Conservation (phyloP, 2,113 vertebrate genomes). For the Oreochromis niloticus region DNA sequence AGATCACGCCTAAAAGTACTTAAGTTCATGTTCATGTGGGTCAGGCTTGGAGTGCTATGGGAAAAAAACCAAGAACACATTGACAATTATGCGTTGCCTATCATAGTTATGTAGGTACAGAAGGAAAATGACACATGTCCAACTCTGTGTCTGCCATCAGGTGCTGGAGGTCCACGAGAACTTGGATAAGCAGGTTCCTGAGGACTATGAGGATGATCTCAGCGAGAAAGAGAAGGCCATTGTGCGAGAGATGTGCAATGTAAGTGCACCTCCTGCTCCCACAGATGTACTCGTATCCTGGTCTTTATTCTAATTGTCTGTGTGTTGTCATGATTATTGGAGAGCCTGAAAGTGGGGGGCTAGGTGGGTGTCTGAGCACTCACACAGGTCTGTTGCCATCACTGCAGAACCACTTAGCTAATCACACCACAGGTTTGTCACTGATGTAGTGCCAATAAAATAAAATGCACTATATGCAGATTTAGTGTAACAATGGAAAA, state of each 20-base stretch:
- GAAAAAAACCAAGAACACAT: not conserved
- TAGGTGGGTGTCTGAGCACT: not conserved
- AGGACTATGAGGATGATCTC: slow-evolving; percentile 88
- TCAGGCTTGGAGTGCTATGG: accelerated
- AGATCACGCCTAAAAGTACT: not conserved
- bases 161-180: slow-evolving; percentile 96
- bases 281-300: not conserved
- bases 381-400: not conserved
- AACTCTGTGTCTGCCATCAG: slow-evolving; percentile 52
- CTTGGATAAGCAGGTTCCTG: slow-evolving; percentile 85
- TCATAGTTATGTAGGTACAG: not conserved
- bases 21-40: not conserved
- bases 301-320: not conserved
- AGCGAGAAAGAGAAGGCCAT: slow-evolving; percentile 96
- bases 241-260: slow-evolving; percentile 94
- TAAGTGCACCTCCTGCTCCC: slow-evolving; percentile 53
- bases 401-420: not conserved
- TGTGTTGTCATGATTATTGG: not conserved
- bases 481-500: not conserved
- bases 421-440: not conserved
- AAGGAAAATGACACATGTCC: accelerated
- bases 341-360: not conserved
- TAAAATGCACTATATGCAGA: not conserved
- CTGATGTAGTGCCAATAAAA: not conserved
- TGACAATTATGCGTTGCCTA: no score